These are phyloP conservation scores for Sarcophaga caerulescens DNA, from an alignment of 2,888 invertebrate species.

Conservation along the genomic window DNA sequence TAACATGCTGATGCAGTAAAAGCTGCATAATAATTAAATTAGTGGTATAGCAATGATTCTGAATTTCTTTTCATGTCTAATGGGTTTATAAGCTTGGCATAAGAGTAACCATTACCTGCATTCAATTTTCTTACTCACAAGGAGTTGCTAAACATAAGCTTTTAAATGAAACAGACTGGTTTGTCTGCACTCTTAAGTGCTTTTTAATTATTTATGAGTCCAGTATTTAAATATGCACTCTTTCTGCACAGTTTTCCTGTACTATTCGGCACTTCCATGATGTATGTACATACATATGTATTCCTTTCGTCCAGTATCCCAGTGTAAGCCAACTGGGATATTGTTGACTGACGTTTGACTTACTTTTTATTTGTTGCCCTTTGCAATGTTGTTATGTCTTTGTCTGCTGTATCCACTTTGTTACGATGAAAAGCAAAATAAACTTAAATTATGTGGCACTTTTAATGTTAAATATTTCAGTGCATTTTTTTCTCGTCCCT, in stretches of 20 bases:
- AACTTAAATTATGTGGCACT: neutral
- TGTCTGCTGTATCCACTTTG: neutral
- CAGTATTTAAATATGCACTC: neutral
- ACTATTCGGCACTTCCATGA: neutral
- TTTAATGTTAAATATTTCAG: neutral
- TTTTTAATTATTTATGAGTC: neutral
- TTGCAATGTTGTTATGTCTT: no score
- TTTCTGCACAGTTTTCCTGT: neutral
- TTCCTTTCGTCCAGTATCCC: no score
- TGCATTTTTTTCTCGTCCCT: neutral
- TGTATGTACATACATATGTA: no score
- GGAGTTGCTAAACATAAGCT: no score
- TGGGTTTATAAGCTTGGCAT: no score
- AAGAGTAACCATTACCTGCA: no score
- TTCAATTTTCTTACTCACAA: no score
- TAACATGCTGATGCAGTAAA: no score
- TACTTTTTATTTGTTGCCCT: constrained; percentile 3
- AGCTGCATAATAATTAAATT: no score
- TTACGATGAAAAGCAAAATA: constrained; percentile 30
- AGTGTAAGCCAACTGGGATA: neutral
- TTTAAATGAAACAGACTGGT: neutral
- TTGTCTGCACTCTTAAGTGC: neutral
- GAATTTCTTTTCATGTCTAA: no score
- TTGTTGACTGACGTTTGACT: neutral
- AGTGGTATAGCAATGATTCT: no score